phyloP scores from a whole-genome alignment of 2,888 invertebrate genomes.

The Melieria picta region DNA sequence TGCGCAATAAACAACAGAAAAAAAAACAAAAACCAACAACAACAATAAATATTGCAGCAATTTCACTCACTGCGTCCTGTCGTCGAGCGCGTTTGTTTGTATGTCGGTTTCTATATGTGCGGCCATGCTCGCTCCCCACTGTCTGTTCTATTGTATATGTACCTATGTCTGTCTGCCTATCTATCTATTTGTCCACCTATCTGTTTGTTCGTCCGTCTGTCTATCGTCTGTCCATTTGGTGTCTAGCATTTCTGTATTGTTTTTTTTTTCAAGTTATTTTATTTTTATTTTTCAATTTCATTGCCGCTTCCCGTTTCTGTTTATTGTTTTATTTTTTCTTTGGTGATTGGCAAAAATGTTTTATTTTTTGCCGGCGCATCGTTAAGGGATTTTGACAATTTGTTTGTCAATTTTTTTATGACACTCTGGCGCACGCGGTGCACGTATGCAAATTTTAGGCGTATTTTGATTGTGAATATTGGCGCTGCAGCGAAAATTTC shows the following conservation, averaged over 20 bases:
- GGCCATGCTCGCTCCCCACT: too few relatives aligned
- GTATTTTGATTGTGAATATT: slow-evolving; percentile 2
- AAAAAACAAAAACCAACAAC: too few relatives aligned
- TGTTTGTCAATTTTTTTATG: slow-evolving; percentile 1
- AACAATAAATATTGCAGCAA: too few relatives aligned
- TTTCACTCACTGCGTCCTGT: too few relatives aligned
- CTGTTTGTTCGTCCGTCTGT: neutral
- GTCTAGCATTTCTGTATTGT: neutral
- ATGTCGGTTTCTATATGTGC: too few relatives aligned
- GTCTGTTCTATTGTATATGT: too few relatives aligned
- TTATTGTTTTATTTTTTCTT: slow-evolving; percentile 1
- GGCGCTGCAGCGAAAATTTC: neutral
- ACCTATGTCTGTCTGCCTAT: too few relatives aligned
- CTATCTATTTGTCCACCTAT: too few relatives aligned
- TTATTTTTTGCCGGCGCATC: neutral
- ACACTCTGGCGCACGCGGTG: neutral
- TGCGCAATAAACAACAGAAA: too few relatives aligned
- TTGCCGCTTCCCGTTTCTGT: neutral
- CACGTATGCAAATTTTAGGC: neutral
- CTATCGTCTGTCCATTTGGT: neutral
- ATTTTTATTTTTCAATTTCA: neutral
- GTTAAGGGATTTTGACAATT: slow-evolving; percentile 4
- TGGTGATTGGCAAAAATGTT: neutral
- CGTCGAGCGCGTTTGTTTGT: too few relatives aligned
- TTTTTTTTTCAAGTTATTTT: neutral